phyloP scores from a whole-genome alignment of 1,140 invertebrate species.

The Aphidius ervi region DNA sequence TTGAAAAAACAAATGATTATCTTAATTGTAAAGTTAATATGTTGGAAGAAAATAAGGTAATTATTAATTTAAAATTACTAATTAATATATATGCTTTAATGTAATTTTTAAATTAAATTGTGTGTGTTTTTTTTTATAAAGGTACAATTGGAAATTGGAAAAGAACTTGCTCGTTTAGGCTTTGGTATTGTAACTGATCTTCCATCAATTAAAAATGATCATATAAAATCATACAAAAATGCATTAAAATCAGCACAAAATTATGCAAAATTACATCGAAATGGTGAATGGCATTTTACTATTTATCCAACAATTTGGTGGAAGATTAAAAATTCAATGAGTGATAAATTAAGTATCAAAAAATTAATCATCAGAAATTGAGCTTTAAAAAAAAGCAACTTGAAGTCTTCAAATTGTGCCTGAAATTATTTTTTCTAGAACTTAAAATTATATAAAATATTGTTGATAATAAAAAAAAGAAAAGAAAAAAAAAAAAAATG shows the following conservation, averaged over 20 bases:
- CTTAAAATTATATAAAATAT: neutral
- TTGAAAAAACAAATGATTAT: conserved; percentile 43
- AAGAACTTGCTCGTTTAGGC: conserved; percentile 50
- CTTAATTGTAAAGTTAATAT: conserved; percentile 50
- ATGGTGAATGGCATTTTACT: conserved; percentile 53
- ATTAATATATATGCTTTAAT: neutral
- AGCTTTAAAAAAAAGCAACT: conserved; percentile 6
- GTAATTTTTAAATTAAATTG: neutral
- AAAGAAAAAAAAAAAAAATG: neutral
- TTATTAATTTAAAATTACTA: neutral
- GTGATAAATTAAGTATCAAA: conserved; percentile 27
- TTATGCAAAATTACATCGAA: conserved; percentile 45
- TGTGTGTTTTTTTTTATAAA: neutral
- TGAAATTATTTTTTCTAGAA: conserved; percentile 5
- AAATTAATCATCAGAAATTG: conserved; percentile 24
- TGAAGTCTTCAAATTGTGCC: neutral
- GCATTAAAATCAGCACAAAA: conserved; percentile 45
- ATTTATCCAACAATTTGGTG: conserved; percentile 43
- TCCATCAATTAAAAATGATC: conserved; percentile 25
- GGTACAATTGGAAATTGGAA: conserved; percentile 41
- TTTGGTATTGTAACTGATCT: conserved; percentile 44
- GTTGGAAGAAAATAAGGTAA: conserved; percentile 41
- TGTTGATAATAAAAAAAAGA: conserved; percentile 2
- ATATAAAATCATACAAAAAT: conserved; percentile 39
- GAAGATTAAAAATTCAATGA: conserved; percentile 34